Conservation (phyloP, 2,888 invertebrate genomes). For the Ptychoptera contaminata region DNA sequence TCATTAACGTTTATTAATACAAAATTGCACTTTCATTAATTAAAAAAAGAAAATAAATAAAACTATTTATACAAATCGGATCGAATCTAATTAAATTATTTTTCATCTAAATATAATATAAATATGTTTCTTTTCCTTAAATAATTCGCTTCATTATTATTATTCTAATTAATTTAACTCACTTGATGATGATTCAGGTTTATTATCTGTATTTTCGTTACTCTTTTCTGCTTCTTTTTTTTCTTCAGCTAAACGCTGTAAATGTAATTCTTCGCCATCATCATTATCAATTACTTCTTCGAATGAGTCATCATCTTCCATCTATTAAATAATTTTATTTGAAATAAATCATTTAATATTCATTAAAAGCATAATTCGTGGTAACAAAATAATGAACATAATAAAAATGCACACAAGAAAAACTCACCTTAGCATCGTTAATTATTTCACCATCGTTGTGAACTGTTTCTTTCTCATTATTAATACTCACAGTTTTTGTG, state of each 20-base stretch:
- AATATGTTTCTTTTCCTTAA: not conserved
- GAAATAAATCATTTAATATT: too few species aligned
- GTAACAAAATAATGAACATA: too few species aligned
- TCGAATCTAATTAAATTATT: too few species aligned
- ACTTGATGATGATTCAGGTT: slow-evolving; percentile 17
- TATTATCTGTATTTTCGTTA: slow-evolving; percentile 13
- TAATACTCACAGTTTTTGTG: not conserved
- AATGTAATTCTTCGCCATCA: slow-evolving; percentile 19
- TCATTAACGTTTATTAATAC: too few species aligned
- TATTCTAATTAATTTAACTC: slow-evolving; percentile 6
- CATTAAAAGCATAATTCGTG: too few species aligned
- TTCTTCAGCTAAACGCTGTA: slow-evolving; percentile 20
- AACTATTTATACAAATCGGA: not conserved
- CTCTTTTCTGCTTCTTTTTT: slow-evolving; percentile 17
- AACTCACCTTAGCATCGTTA: not conserved
- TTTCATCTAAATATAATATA: too few species aligned
- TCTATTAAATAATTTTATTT: not conserved
- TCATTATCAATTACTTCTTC: slow-evolving; percentile 27
- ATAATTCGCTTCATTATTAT: not conserved
- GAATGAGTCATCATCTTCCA: slow-evolving; percentile 21
- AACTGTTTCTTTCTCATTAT: too few species aligned
- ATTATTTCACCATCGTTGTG: not conserved
- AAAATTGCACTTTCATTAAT: slow-evolving; percentile 5
- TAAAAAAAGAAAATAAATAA: not conserved
- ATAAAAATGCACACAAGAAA: too few species aligned